phyloP scores from a whole-genome alignment of 2,888 invertebrate genomes.

The Orthosia gothica region DNA sequence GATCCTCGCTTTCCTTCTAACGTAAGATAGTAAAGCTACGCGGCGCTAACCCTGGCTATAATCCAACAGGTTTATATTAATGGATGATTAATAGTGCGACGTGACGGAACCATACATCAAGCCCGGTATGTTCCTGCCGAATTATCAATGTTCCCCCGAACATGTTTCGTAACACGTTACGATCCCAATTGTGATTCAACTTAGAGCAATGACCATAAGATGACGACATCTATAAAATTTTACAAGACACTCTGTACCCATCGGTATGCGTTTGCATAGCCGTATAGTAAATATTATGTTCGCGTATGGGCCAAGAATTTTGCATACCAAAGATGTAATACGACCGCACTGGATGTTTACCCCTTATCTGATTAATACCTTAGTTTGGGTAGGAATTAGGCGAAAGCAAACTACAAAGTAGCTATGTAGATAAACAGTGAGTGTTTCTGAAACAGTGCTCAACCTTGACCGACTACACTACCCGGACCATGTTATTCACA shows the following conservation, averaged over 20 bases:
- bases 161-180: conserved; percentile 69
- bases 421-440: conserved; percentile 77
- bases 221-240: conserved; percentile 72
- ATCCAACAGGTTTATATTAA: conserved; percentile 79
- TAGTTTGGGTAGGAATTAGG: conserved; percentile 62
- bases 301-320: conserved; percentile 62
- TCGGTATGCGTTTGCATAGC: conserved; percentile 40
- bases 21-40: conserved; percentile 74
- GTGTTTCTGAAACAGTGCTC: conserved; percentile 67
- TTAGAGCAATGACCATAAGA: conserved; percentile 71
- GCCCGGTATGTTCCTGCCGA: conserved; percentile 63
- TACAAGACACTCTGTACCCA: conserved; percentile 56
- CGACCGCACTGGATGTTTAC: conserved; percentile 67
- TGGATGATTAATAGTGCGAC: conserved; percentile 77
- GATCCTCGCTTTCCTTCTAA: conserved; percentile 66
- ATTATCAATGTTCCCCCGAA: conserved; percentile 60
- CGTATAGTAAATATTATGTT: conserved; percentile 68
- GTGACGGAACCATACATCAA: conserved; percentile 70
- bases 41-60: conserved; percentile 74
- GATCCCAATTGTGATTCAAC: conserved; percentile 72
- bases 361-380: conserved; percentile 72
- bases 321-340: conserved; percentile 64
- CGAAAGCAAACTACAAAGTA: conserved; percentile 71
- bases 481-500: conserved; percentile 81
- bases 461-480: conserved; percentile 85